Percentiles rank a stretch among this genome's conserved stretches.
phyloP scores from a whole-genome alignment of 2,888 invertebrate genomes.

The Pelosia muscerda region DNA sequence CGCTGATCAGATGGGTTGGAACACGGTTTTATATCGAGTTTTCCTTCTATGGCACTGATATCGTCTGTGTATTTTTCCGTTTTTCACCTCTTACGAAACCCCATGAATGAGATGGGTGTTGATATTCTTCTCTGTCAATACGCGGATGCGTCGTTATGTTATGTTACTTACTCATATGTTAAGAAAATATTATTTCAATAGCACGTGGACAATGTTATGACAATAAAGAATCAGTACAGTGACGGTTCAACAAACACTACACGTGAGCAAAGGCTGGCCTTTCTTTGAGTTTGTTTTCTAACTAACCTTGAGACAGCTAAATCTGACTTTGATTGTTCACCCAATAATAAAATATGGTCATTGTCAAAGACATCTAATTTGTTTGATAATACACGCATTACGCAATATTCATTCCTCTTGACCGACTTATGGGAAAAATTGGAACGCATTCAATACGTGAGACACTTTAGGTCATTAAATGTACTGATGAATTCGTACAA shows the following conservation, averaged over 20 bases:
- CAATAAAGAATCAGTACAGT: not conserved
- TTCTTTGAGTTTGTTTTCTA: slow-evolving; percentile 14
- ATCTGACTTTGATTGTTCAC: slow-evolving; percentile 29
- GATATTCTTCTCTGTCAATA: too few relatives aligned
- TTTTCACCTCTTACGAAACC: too few relatives aligned
- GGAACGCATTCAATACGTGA: slow-evolving; percentile 50
- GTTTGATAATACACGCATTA: slow-evolving; percentile 46
- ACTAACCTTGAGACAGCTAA: slow-evolving; percentile 42
- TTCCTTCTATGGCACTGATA: too few relatives aligned
- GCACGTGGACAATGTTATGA: not conserved
- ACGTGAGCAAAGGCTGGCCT: slow-evolving; percentile 4
- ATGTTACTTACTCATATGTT: not conserved
- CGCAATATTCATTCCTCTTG: slow-evolving; percentile 51
- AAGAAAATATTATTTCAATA: not conserved
- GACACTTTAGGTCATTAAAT: slow-evolving; percentile 32
- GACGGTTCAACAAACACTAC: not conserved
- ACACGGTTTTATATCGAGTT: too few relatives aligned
- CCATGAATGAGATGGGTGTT: too few relatives aligned
- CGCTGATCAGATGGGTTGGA: too few relatives aligned
- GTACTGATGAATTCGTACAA: slow-evolving; percentile 14
- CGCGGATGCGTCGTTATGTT: not conserved
- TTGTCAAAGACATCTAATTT: slow-evolving; percentile 53
- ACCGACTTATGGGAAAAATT: slow-evolving; percentile 53
- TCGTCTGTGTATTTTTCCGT: too few relatives aligned
- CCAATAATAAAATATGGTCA: slow-evolving; percentile 52